Evolutionary conservation across 2,888 invertebrate genomes (phyloP).

Genomic region (Acrocera orbiculus): DNA sequence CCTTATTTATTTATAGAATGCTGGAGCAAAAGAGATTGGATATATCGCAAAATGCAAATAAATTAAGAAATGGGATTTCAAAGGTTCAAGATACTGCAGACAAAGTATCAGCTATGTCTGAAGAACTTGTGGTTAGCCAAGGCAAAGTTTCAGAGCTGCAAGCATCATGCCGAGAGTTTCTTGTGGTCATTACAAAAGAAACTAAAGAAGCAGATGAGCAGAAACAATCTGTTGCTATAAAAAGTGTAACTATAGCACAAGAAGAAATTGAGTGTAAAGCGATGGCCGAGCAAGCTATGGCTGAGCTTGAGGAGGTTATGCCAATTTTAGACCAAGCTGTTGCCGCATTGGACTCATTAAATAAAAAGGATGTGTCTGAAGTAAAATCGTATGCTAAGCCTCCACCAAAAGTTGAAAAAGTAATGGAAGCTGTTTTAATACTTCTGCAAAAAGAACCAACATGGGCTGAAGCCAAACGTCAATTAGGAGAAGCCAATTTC

Average conservation of each 20-base stretch:
- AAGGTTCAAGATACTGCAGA: constrained; percentile 75
- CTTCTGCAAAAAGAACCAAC: constrained; percentile 49
- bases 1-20: constrained; percentile 40
- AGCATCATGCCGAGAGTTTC: constrained; percentile 68
- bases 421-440: constrained; percentile 79
- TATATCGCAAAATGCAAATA: constrained; percentile 55
- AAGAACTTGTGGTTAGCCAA: constrained; percentile 57
- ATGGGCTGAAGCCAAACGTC: constrained; percentile 76
- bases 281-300: constrained; percentile 63
- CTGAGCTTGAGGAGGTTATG: constrained; percentile 69
- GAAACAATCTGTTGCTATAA: constrained; percentile 52
- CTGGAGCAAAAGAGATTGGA: constrained; percentile 51
- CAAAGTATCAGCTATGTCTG: constrained; percentile 68
- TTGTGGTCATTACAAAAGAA: constrained; percentile 64
- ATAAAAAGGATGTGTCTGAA: constrained; percentile 76
- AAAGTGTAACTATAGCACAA: constrained; percentile 54
- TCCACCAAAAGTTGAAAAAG: constrained; percentile 73
- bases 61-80: constrained; percentile 61
- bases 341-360: constrained; percentile 54
- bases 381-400: constrained; percentile 80
- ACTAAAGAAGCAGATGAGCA: constrained; percentile 70
- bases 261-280: constrained; percentile 68
- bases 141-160: constrained; percentile 58
- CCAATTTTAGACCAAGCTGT: constrained; percentile 76
- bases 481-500: constrained; percentile 67